Conservation (phyloP, 2,888 invertebrate genomes). For the Phrixothrix hirtus region DNA sequence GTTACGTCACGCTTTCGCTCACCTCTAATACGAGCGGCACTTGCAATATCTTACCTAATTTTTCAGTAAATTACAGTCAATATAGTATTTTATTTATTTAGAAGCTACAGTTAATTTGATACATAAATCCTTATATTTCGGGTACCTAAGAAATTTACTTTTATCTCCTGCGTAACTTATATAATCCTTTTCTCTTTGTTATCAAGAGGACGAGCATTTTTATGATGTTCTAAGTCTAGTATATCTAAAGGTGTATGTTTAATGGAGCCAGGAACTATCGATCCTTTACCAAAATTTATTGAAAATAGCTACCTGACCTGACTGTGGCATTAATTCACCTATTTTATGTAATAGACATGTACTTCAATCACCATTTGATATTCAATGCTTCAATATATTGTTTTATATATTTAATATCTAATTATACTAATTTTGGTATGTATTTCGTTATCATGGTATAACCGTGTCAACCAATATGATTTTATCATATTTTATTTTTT, state of each 20-base stretch:
- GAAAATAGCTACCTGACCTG: conserved; percentile 11
- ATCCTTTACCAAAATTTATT: conserved; percentile 12
- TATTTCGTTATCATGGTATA: too few species aligned
- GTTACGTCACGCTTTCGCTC: conserved; percentile 29
- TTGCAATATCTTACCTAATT: conserved; percentile 31
- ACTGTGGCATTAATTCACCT: conserved; percentile 10
- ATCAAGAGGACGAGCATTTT: background rate
- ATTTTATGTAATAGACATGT: conserved; percentile 8
- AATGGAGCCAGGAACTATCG: conserved; percentile 14
- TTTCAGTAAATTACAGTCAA: conserved; percentile 27
- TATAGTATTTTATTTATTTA: conserved; percentile 26
- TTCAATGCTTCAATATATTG: conserved; percentile 8
- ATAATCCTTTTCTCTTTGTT: background rate
- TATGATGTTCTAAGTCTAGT: too few species aligned
- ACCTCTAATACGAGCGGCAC: conserved; percentile 23
- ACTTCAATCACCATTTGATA: too few species aligned
- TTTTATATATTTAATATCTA: too few species aligned
- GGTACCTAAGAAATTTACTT: too few species aligned
- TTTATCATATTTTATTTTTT: too few species aligned
- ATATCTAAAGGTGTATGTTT: conserved; percentile 10
- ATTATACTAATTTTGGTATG: too few species aligned
- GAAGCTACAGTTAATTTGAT: conserved; percentile 21
- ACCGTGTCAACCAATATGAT: too few species aligned
- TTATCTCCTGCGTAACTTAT: too few species aligned
- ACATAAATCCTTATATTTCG: conserved; percentile 20